Evolutionary conservation across 2,113 vertebrate species (phyloP), one percentile per base, ranked within the genome.

Genomic region (Carettochelys insculpta): DNA sequence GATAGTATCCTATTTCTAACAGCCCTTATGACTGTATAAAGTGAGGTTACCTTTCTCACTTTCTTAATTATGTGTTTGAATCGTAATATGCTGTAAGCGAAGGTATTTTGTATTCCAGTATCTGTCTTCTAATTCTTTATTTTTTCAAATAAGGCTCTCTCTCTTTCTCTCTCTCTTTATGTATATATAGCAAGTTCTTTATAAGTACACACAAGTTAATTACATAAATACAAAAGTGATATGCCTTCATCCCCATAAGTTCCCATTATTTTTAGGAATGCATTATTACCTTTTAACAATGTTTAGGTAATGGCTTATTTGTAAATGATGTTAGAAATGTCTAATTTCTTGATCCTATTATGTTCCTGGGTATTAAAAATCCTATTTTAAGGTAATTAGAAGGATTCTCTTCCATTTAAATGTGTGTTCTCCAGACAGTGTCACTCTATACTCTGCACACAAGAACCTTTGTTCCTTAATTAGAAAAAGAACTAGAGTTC

Each of bases 381-480:
- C 97, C 96, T 94, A 96, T 97, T 97, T 90, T 97, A 96, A 97
- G 96, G 94, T 97, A 96, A 96, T 97, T 96, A 97, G 96, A 97
- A 97, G 94, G 94, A 90, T 96, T 96, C 85, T 91, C 77, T 76
- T 92, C 82, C 91, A 51, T 95, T 97, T 92, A 94, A 95, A 93
- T 45, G 83, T 97, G 96, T 89, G 95, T 96, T 96, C 95, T 96
- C 88, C 84, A 95, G 97, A 94, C 97, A 96, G 96, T 85, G 86
- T 95, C 95, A 95, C 95, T 95, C 96, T 96, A 80, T 95, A 95
- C 92, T 94, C 86, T 83, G 82, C 92, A 91, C 93, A 95, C 56
- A 90, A 92, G 95, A 94, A 97, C 97, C 97, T 98, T 97, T 97
- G 97, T 97, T 97, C 97, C 94, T 97, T 97, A 97, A 97, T 98